Base-by-base conservation (phyloP, 64 coral and sea anemone species). In the Hydrozoanthus tunicans region DNA sequence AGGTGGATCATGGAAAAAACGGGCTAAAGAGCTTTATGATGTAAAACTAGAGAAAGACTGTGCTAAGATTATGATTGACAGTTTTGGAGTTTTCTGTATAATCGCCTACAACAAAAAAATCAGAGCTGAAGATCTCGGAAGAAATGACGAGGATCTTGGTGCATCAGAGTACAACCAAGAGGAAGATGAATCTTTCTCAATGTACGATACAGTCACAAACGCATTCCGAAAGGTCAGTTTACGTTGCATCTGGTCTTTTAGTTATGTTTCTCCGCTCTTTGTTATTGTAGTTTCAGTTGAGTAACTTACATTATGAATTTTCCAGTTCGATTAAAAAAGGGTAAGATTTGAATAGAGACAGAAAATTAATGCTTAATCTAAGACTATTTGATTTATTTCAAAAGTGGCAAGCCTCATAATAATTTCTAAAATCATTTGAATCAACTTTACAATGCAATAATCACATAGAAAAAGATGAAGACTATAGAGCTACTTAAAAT, bases 51-150 rank as follows among this genome's bases (percentile, higher is more conserved):
- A 88, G 20, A 88, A 59, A 32, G 84, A 88, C 66, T 32, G 69
- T 9, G 84, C 9, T 5, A 73, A 24, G 26, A 88, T 88, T 14
- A 72, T 73, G 70, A 74, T 74, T 13, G 84, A 88, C 55, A 72
- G 67, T 88, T 88, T 88, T 58, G 84, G 84, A 59, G 74, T 88
- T n/a, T 88, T 88, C 53, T 88, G 84, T 59, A 9, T 74, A 15
- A 74, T 88, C 43, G 84, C 84, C 10, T 86, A 72, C 55, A 86
- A 86, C 70, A 88, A 73, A 13, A 88, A 88, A 57, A 59, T 60
- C 9, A 56, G 69, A 73, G 17, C 69, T 56, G 56, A 86, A 70
- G 82, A 88, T 4, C 9, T 74, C n/a, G 84, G 84, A 6, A 70
- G 74, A 23, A 6, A 3, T 59, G 66, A 73, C 6, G 7, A 9